Base-by-base conservation (phyloP, 2,797 vertebrate species). In the Epinephelus malabaricus region DNA sequence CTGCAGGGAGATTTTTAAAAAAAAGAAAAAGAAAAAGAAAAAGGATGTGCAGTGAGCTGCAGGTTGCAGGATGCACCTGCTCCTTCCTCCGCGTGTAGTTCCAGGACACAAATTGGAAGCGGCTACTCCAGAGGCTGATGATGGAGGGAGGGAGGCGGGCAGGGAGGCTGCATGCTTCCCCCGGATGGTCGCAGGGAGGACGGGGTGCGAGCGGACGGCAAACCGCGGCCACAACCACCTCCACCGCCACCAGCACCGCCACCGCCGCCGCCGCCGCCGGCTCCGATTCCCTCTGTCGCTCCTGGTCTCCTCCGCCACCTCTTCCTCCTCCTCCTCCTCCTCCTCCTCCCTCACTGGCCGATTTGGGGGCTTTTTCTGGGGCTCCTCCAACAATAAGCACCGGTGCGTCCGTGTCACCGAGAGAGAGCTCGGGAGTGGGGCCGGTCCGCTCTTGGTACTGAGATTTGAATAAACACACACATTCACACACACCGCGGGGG, bases 361-460 rank as follows among this genome's bases (percentile, higher is more conserved):
- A n/a, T 21, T 83, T 62, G 89, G 95, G 95, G 93, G 94, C 96
- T 96, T 93, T 88, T 95, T 97, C 95, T 96, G 94, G 93, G 93
- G 95, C 91, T 95, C 94, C 94, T 91, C 94, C 84, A 95, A 97
- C 96, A 97, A 97, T 96, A 93, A 88, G 87, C 68, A 59, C 85
- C 84, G 82, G 82, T 70, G 88, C 70, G 82, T 88, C 83, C 79
- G 88, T 85, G 89, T 84, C 89, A 88, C 87, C 64, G 94, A 89
- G 92, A 95, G 96, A 88, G 87, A 83, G 96, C 96, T 96, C 78
- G 60, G 34, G 79, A 96, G 95, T 96, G 95, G 96, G 93, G 96
- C 96, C 96, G 96, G 94, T 95, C 95, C 95, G 95, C 96, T 96
- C 97, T 94, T 98, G 97, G 97, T 98, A 98, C 97, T 96, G 96